Base-by-base conservation (phyloP, 2,888 invertebrate genomes). In the Hirtodrosophila histrioides region DNA sequence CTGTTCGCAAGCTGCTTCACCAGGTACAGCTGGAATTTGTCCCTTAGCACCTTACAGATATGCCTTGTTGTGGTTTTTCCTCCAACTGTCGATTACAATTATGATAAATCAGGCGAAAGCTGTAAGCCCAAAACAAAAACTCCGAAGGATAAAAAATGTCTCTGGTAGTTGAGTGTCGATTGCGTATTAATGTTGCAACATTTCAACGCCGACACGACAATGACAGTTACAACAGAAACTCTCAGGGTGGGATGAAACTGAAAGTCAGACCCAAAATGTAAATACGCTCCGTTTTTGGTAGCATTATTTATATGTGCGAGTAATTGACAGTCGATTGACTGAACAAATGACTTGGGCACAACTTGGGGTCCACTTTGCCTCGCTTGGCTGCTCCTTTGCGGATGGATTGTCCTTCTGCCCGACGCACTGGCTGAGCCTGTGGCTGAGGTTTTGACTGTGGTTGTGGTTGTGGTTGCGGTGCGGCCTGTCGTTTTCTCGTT, bases 151-250 rank as follows among this genome's bases (percentile, higher is more conserved):
- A 50, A 27, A 46, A 49, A 36, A 35, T 53, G 40, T 23, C 58
- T 40, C 35, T 53, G 31, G 29, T 43, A 37, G 39, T 31, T 58
- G 35, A 75, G 66, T 69, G 56, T 61, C 65, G 68, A 72, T 65
- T 55, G 67, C 66, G 43, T 69, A 86, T 86, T 78, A 67, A 84
- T 69, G 74, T 80, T 75, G 69, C 68, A 75, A 48, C 69, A 82
- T 72, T 75, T 79, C 68, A 49, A 66, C 66, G 37, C 29, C 43
- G 33, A 44, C 62, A 58, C 46, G 62, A 64, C 71, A 77, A 61
- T 51, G 58, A 64, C 75, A 78, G 62, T 40, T 49, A 55, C 54
- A 58, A 45, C 39, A 36, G 10, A 44, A 40, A n/a, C 36, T 44
- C 11, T 11, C 40, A 29, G 41, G 27, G 11, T 39, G 27, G 11